phyloP scores from a whole-genome alignment of 92 coral and sea anemone species.

The Meandrina meandrites region DNA sequence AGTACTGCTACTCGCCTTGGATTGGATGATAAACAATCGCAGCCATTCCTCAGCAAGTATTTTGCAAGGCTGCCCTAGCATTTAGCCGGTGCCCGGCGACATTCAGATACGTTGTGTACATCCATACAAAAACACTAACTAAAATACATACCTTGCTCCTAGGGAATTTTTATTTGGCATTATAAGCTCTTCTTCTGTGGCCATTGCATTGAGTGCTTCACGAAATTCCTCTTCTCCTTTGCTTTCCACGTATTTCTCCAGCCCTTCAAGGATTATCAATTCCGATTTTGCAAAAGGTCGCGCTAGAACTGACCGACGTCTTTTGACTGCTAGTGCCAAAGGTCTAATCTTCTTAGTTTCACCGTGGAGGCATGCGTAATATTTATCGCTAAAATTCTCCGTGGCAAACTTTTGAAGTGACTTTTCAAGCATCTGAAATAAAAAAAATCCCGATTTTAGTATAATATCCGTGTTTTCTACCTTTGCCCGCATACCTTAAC shows the following conservation, averaged over 20 bases:
- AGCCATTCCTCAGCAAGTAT: too few species aligned
- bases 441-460: neutral
- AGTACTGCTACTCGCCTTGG: neutral
- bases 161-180: neutral
- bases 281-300: slow-evolving; percentile 24
- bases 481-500: too few species aligned
- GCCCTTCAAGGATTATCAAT: slow-evolving; percentile 13
- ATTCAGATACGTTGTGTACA: too few species aligned
- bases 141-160: neutral
- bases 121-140: too few species aligned
- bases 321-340: neutral
- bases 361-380: slow-evolving; percentile 4
- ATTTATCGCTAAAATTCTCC: neutral
- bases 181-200: neutral
- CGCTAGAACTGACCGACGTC: neutral
- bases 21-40: neutral
- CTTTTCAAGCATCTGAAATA: slow-evolving; percentile 10
- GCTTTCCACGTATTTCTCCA: slow-evolving; percentile 10
- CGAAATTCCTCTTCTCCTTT: neutral
- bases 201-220: neutral
- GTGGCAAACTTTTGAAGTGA: slow-evolving; percentile 14
- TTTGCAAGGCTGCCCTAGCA: too few species aligned
- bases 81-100: too few species aligned
- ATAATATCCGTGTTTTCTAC: neutral
- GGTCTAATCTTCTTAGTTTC: neutral